Percentiles rank a stretch among this genome's conserved stretches.
These are phyloP conservation scores for Melanophora roralis DNA, from an alignment of 2,888 invertebrate genomes.

Conservation along the genomic window DNA sequence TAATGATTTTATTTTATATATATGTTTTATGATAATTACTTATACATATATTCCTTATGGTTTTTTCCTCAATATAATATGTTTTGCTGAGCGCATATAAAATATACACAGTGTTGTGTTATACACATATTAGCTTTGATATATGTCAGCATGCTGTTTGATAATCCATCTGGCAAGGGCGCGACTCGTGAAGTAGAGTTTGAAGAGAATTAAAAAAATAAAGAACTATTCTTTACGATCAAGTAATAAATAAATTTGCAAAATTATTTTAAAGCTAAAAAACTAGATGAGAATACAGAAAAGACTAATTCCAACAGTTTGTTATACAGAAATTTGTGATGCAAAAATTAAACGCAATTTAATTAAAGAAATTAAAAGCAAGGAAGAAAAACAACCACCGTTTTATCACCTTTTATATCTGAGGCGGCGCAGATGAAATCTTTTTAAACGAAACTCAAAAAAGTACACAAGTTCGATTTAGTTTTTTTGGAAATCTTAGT, in stretches of 20 bases:
- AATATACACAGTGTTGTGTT: no score
- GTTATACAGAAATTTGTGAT: no score
- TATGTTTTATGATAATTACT: no score
- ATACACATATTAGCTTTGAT: no score
- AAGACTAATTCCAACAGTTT: no score
- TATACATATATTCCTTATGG: no score
- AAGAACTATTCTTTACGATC: constrained; percentile 39
- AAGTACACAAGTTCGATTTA: constrained; percentile 43
- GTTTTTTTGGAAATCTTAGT: constrained; percentile 32
- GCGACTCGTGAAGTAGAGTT: background rate
- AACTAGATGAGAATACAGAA: background rate
- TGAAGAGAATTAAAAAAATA: constrained; percentile 27
- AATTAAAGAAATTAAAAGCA: background rate
- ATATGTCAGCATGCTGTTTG: no score
- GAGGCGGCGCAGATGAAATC: constrained; percentile 58
- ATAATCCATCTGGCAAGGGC: constrained; percentile 38
- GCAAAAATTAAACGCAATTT: constrained; percentile 8
- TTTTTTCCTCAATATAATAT: no score
- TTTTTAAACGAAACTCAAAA: constrained; percentile 32
- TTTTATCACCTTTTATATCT: constrained; percentile 30
- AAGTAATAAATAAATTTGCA: constrained; percentile 15
- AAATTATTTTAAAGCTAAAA: background rate
- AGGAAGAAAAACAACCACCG: constrained; percentile 31
- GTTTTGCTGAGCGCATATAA: no score
- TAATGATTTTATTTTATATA: no score